Evolutionary conservation across 2,113 vertebrate species (phyloP).

Genomic region (Leptocoma aspasia): DNA sequence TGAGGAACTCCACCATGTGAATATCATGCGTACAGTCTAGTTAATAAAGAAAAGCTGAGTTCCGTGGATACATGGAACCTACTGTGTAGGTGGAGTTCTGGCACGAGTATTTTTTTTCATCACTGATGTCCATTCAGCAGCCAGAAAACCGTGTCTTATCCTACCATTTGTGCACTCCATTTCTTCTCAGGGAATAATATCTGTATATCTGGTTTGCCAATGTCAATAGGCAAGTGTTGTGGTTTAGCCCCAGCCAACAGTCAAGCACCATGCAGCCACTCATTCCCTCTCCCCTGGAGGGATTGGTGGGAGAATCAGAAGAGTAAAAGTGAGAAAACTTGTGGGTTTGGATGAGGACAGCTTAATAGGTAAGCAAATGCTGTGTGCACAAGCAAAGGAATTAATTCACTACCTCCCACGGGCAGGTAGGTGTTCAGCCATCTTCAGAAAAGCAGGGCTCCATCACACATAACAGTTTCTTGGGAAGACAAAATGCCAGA

Average conservation of each 20-base stretch:
- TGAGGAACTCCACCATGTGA: conserved; percentile 61
- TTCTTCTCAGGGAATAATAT: neutral
- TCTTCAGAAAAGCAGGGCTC: neutral
- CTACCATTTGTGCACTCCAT: neutral
- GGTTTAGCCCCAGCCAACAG: neutral
- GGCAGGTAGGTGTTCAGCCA: neutral
- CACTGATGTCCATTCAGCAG: neutral
- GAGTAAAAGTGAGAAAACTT: neutral
- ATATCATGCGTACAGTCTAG: conserved; percentile 47
- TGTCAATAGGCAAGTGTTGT: neutral
- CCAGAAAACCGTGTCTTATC: neutral
- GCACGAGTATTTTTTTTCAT: neutral
- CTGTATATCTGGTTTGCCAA: conserved; percentile 11
- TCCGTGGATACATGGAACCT: neutral
- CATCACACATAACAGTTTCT: neutral
- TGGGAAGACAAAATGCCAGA: neutral
- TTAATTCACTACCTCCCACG: neutral
- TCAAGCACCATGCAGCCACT: neutral
- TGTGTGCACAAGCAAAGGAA: neutral
- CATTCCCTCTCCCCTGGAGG: too few relatives aligned
- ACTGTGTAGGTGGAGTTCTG: neutral
- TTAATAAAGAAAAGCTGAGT: conserved; percentile 62
- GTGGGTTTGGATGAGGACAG: neutral
- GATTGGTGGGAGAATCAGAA: neutral
- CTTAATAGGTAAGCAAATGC: neutral